These are phyloP conservation scores for Xyliphius kryptos DNA, from an alignment of 2,113 vertebrate species.

Conservation along the genomic window DNA sequence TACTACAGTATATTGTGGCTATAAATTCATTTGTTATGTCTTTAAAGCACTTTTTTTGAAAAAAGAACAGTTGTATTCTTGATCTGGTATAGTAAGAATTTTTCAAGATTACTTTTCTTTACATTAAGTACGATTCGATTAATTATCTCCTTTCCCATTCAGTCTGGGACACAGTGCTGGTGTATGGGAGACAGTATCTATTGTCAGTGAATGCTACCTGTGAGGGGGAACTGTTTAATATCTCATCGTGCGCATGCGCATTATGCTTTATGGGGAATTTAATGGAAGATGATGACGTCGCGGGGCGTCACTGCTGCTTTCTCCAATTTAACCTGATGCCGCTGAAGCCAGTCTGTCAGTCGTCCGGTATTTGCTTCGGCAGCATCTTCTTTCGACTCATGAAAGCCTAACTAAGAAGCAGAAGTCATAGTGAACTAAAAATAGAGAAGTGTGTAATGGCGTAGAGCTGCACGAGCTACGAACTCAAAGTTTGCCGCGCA, in stretches of 20 bases:
- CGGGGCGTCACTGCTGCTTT: conserved; percentile 18
- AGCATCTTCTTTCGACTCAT: neutral
- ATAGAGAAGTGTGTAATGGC: neutral
- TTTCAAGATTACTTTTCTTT: too few relatives aligned
- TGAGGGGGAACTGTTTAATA: neutral
- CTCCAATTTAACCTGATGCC: conserved; percentile 4
- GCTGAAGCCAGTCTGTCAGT: neutral
- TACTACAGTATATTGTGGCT: too few relatives aligned
- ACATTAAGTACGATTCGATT: too few relatives aligned
- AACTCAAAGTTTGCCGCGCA: conserved; percentile 27
- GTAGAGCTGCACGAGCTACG: neutral
- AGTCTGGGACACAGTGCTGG: too few relatives aligned
- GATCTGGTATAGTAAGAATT: too few relatives aligned
- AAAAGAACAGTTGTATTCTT: too few relatives aligned
- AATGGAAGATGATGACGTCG: conserved; percentile 12
- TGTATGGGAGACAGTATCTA: neutral
- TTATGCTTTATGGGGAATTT: neutral
- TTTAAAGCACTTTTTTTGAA: too few relatives aligned
- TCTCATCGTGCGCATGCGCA: conserved; percentile 17
- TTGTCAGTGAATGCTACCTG: neutral
- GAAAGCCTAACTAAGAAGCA: neutral
- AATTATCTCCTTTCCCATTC: too few relatives aligned
- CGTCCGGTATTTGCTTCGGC: neutral
- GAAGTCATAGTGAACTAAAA: neutral
- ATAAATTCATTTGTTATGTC: too few relatives aligned